Evolutionary conservation across 2,113 vertebrate species (phyloP).

Genomic region (Aegypius monachus): DNA sequence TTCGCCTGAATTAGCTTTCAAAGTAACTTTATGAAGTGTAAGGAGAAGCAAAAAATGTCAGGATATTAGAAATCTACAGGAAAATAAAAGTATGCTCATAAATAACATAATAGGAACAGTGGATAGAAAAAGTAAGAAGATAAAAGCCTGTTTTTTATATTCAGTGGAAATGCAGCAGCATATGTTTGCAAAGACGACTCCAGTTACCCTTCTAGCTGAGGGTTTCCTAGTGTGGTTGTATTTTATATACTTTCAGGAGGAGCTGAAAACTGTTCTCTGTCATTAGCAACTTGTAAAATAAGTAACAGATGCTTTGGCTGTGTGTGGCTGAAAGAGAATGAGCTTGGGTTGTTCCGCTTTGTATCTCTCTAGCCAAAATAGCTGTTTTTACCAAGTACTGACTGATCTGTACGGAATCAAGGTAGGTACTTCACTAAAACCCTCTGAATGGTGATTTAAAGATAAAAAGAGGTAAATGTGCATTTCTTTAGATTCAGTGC

Average conservation of each 20-base stretch:
- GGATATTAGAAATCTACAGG: conserved; percentile 5
- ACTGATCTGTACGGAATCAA: neutral
- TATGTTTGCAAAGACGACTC: neutral
- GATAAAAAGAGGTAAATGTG: neutral
- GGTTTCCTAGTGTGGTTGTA: neutral
- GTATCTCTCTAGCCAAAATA: neutral
- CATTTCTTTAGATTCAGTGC: neutral
- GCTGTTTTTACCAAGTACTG: neutral
- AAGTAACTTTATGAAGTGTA: conserved; percentile 1
- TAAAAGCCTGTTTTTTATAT: neutral
- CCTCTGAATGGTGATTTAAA: neutral
- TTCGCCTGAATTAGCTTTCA: neutral
- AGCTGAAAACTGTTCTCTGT: conserved; percentile 45
- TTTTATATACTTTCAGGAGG: conserved; percentile 23
- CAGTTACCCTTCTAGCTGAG: neutral
- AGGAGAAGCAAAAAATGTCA: neutral
- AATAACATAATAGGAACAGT: neutral
- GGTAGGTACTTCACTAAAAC: neutral
- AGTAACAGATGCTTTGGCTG: conserved; percentile 61
- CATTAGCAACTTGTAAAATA: conserved; percentile 65
- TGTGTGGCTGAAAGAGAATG: conserved; percentile 30
- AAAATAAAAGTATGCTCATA: neutral
- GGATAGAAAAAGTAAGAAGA: neutral
- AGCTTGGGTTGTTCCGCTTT: conserved; percentile 1
- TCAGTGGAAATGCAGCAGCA: neutral